Percentiles rank a stretch among this genome's conserved stretches.
These are phyloP conservation scores for Tamias sibiricus DNA, from an alignment of 2,113 vertebrate species.

Conservation along the genomic window DNA sequence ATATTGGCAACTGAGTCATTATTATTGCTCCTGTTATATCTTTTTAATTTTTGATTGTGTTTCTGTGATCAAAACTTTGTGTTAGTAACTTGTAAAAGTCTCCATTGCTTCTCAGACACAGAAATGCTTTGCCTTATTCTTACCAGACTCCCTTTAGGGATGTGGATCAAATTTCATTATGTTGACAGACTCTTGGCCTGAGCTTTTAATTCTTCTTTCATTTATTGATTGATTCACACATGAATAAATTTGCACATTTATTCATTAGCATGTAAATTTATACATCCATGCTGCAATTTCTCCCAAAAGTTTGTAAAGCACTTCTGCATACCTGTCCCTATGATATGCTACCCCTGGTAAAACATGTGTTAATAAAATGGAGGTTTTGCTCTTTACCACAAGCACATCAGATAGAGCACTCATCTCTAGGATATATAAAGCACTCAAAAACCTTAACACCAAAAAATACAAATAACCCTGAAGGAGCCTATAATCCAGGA, in stretches of 20 bases:
- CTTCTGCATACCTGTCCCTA: background rate
- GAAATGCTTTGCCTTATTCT: background rate
- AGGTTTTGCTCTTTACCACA: too few relatives aligned
- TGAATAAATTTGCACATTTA: constrained; percentile 5
- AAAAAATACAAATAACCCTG: too few relatives aligned
- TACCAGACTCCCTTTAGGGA: background rate
- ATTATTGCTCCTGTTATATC: background rate
- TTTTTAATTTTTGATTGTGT: background rate
- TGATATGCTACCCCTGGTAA: background rate
- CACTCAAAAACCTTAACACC: too few relatives aligned
- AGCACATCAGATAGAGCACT: too few relatives aligned
- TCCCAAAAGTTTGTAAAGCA: background rate
- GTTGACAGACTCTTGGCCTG: background rate
- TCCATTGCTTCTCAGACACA: background rate
- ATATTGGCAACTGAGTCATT: background rate
- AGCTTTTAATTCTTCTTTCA: constrained; percentile 54
- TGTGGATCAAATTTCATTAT: constrained; percentile 29
- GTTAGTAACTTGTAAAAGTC: background rate
- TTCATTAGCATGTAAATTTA: constrained; percentile 33
- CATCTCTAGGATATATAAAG: too few relatives aligned
- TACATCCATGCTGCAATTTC: background rate
- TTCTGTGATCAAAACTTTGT: background rate
- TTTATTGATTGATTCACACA: constrained; percentile 6
- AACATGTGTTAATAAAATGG: background rate
- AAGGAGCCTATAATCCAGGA: too few relatives aligned